These are phyloP conservation scores for Dryococelus australis DNA, from an alignment of 2,888 invertebrate species.

Conservation along the genomic window DNA sequence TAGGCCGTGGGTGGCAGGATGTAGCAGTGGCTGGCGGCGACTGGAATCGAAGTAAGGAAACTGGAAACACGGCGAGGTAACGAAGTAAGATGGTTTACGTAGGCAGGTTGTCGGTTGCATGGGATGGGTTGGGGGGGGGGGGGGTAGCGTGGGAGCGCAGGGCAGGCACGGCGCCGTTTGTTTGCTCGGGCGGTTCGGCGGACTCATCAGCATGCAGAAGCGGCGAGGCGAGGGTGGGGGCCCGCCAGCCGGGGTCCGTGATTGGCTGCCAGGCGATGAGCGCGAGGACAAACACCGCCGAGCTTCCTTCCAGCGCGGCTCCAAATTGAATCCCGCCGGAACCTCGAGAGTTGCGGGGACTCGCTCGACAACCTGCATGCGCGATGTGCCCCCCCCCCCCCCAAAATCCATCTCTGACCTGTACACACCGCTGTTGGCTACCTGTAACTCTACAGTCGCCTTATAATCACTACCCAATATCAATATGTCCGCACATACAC, in stretches of 20 bases:
- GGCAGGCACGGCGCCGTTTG: not conserved
- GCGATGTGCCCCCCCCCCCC: not conserved
- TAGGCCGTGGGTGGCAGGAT: too few species aligned
- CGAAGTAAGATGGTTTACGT: too few species aligned
- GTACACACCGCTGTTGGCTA: too few species aligned
- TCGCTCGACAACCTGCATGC: not conserved
- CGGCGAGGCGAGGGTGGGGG: not conserved
- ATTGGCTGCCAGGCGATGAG: constrained; percentile 1
- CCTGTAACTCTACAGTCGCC: too few species aligned
- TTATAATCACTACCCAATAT: too few species aligned
- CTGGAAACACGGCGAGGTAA: too few species aligned
- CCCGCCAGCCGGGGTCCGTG: not conserved
- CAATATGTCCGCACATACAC: too few species aligned
- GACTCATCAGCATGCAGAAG: not conserved
- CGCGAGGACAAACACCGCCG: constrained; percentile 1
- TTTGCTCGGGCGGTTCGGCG: not conserved
- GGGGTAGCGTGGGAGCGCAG: not conserved
- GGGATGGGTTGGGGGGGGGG: too few species aligned
- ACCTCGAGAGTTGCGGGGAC: not conserved
- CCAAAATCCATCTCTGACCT: too few species aligned
- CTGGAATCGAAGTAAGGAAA: too few species aligned
- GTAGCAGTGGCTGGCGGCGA: too few species aligned
- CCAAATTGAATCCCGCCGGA: not conserved
- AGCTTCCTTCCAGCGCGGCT: not conserved
- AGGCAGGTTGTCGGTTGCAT: not conserved